A percentile compares a stretch with the other conserved stretches of the same genome.
Evolutionary conservation across 1,140 invertebrate genomes (phyloP).

Genomic region (Hermatobates lingyangjiaoensis): DNA sequence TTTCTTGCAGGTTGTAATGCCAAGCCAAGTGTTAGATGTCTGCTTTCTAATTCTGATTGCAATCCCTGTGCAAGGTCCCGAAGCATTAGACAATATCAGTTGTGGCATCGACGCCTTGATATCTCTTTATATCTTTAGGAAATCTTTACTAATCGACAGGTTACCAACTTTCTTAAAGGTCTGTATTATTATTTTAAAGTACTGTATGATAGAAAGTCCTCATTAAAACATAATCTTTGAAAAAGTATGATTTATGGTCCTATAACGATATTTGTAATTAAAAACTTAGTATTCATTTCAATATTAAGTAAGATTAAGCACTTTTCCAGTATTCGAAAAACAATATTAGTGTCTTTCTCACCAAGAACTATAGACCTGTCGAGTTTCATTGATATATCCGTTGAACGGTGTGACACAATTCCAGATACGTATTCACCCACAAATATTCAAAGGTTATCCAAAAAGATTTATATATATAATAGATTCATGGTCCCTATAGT

Average conservation of each 20-base stretch:
- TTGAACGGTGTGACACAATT: too few species aligned
- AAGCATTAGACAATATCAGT: not conserved
- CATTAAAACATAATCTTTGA: not conserved
- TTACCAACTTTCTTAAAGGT: conserved; percentile 19
- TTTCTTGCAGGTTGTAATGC: not conserved
- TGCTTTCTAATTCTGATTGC: not conserved
- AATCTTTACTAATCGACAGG: conserved; percentile 17
- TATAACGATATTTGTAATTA: not conserved
- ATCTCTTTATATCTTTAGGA: conserved; percentile 11
- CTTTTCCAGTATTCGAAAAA: not conserved
- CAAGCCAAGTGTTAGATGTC: conserved; percentile 1
- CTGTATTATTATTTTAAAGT: conserved; percentile 15
- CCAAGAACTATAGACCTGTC: too few species aligned
- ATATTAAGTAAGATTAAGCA: not conserved
- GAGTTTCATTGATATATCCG: too few species aligned
- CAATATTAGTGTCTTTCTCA: not conserved
- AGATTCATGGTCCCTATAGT: too few species aligned
- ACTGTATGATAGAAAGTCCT: not conserved
- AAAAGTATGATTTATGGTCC: not conserved
- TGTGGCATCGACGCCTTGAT: conserved; percentile 5
- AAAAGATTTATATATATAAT: too few species aligned
- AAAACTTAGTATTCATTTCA: not conserved
- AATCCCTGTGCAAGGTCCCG: conserved; percentile 1
- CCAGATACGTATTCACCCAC: too few species aligned
- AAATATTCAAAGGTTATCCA: too few species aligned